A percentile compares a stretch with the other conserved stretches of the same genome.
These are phyloP conservation scores for Drosophila mettleri DNA, from an alignment of 2,888 invertebrate genomes.

Conservation along the genomic window DNA sequence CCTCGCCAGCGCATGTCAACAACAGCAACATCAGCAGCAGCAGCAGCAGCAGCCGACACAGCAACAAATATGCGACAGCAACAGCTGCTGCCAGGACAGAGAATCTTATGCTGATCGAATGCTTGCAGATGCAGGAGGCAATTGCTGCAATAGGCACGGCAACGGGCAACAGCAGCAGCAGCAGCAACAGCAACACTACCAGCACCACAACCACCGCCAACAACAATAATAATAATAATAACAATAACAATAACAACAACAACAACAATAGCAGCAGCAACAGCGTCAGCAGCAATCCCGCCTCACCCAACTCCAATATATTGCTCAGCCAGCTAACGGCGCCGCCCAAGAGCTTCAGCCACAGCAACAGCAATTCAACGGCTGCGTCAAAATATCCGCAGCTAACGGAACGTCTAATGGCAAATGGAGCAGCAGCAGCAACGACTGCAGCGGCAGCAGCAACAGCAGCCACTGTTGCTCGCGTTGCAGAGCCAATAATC, in stretches of 20 bases:
- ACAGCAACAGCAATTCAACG: slow-evolving; percentile 30
- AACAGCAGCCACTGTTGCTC: slow-evolving; percentile 12
- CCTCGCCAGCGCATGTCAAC: slow-evolving; percentile 75
- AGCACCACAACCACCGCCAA: slow-evolving; percentile 26
- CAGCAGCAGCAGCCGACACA: slow-evolving; percentile 10
- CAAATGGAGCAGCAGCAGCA: slow-evolving; percentile 64
- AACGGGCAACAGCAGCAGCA: slow-evolving; percentile 19
- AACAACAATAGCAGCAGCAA: slow-evolving; percentile 23
- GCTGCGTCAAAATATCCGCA: slow-evolving; percentile 76
- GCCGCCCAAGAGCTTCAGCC: slow-evolving; percentile 62
- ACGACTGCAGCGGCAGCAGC: neutral
- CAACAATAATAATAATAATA: no score
- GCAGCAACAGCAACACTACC: slow-evolving; percentile 31
- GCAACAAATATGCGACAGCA: slow-evolving; percentile 23
- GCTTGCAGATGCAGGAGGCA: slow-evolving; percentile 37
- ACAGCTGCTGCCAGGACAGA: slow-evolving; percentile 18
- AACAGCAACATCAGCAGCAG: slow-evolving; percentile 20
- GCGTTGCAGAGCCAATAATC: slow-evolving; percentile 54
- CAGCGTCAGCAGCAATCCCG: slow-evolving; percentile 36
- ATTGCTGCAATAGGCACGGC: slow-evolving; percentile 29
- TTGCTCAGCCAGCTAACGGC: slow-evolving; percentile 72
- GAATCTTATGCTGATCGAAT: slow-evolving; percentile 40
- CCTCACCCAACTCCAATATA: slow-evolving; percentile 61
- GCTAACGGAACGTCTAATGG: slow-evolving; percentile 78
- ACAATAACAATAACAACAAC: slow-evolving; percentile 48